These are phyloP conservation scores for Listronotus bonariensis DNA, from an alignment of 1,140 invertebrate species.

Conservation along the genomic window DNA sequence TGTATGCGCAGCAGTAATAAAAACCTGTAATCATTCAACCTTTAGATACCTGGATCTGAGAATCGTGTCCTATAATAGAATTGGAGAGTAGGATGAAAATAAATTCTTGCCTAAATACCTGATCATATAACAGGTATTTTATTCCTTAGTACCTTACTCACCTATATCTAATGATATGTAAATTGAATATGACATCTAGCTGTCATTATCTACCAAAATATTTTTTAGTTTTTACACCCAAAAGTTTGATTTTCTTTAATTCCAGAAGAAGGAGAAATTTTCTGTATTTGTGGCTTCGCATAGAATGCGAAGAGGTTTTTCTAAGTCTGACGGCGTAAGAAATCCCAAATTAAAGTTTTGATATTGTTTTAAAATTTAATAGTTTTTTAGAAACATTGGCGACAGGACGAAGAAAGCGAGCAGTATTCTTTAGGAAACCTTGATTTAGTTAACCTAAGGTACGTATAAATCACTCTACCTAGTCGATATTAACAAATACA, in stretches of 20 bases:
- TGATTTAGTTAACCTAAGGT: slow-evolving; percentile 46
- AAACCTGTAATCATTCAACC: too few relatives aligned
- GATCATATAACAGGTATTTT: too few relatives aligned
- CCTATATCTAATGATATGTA: neutral
- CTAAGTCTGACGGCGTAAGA: slow-evolving; percentile 35
- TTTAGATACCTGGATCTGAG: too few relatives aligned
- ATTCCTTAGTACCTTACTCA: too few relatives aligned
- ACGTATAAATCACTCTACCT: neutral
- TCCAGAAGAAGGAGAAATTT: slow-evolving; percentile 22
- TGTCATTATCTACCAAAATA: slow-evolving; percentile 19
- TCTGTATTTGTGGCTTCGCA: slow-evolving; percentile 22
- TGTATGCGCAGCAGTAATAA: too few relatives aligned
- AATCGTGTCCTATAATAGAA: too few relatives aligned
- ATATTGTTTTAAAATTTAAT: slow-evolving; percentile 9
- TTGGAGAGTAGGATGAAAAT: too few relatives aligned
- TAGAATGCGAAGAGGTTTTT: slow-evolving; percentile 43
- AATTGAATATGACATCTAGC: neutral
- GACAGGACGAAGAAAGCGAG: slow-evolving; percentile 31
- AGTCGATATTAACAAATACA: too few relatives aligned
- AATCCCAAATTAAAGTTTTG: slow-evolving; percentile 1
- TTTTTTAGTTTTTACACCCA: slow-evolving; percentile 12
- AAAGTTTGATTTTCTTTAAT: neutral
- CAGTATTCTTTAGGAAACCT: slow-evolving; percentile 39
- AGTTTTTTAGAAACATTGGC: slow-evolving; percentile 27
- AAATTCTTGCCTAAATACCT: too few relatives aligned